Evolutionary conservation across 2,888 invertebrate genomes (phyloP).

Genomic region (Steromphala cineraria): DNA sequence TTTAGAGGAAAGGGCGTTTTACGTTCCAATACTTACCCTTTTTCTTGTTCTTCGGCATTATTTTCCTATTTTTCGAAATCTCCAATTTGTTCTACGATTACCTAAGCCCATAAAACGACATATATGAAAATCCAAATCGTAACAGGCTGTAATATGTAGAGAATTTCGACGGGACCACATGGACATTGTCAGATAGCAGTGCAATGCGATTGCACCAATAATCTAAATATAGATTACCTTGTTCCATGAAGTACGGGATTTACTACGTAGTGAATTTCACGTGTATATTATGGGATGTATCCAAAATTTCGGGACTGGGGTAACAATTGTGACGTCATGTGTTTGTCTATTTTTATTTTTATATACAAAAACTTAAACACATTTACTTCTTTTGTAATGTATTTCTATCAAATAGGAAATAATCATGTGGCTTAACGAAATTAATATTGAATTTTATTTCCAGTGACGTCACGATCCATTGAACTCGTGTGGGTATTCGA

Average conservation of each 20-base stretch:
- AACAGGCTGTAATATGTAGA: constrained; percentile 46
- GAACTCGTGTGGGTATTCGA: too few species aligned
- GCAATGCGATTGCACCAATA: constrained; percentile 22
- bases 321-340: constrained; percentile 7
- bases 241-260: background rate
- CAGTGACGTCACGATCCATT: too few species aligned
- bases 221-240: constrained; percentile 12
- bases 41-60: constrained; percentile 66
- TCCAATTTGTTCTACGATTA: constrained; percentile 54
- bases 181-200: constrained; percentile 46
- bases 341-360: background rate
- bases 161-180: constrained; percentile 52
- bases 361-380: too few species aligned
- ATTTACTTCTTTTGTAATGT: too few species aligned
- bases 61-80: constrained; percentile 51
- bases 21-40: constrained; percentile 47
- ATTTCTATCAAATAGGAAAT: too few species aligned
- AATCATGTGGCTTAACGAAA: too few species aligned
- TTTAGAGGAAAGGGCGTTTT: background rate
- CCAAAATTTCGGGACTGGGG: background rate
- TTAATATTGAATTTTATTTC: too few species aligned
- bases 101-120: constrained; percentile 57
- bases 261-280: background rate
- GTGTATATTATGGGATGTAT: background rate
- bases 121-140: constrained; percentile 61